Percentiles rank a stretch among this genome's conserved stretches.
Evolutionary conservation across 1,140 invertebrate genomes (phyloP).

Genomic region (Ostrea edulis): DNA sequence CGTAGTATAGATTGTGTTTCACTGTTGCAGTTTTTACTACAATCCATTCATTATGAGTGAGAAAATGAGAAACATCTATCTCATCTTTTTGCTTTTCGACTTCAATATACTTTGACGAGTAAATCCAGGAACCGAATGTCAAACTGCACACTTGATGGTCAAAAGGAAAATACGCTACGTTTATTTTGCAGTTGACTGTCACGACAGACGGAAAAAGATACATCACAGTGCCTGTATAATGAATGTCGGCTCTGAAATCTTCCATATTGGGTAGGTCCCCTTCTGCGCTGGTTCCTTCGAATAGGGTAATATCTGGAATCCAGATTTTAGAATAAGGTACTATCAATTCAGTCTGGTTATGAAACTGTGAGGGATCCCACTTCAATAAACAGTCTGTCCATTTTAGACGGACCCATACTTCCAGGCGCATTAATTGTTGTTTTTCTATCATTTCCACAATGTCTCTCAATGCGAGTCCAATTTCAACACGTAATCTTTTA

Average conservation of each 20-base stretch:
- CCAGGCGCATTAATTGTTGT: constrained; percentile 15
- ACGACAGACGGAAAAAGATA: constrained; percentile 40
- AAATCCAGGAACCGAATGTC: constrained; percentile 31
- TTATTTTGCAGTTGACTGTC: background rate
- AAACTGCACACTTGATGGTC: constrained; percentile 29
- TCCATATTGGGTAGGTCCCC: background rate
- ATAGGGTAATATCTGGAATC: constrained; percentile 13
- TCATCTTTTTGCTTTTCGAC: constrained; percentile 80
- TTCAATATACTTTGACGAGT: background rate
- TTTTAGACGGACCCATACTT: constrained; percentile 33
- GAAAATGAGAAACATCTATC: constrained; percentile 80
- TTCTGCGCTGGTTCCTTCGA: background rate
- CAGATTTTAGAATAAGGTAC: background rate
- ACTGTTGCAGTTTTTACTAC: constrained; percentile 80
- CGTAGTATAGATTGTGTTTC: constrained; percentile 83
- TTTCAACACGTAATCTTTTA: background rate
- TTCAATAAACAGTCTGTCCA: constrained; percentile 67
- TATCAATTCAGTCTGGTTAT: background rate
- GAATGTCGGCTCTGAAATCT: constrained; percentile 1
- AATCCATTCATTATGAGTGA: constrained; percentile 57
- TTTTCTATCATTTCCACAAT: background rate
- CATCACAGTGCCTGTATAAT: constrained; percentile 2
- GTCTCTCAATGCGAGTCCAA: constrained; percentile 19
- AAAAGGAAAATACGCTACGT: constrained; percentile 39
- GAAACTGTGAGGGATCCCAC: constrained; percentile 63